Conservation (phyloP, 1,140 invertebrate species). For the Apis dorsata region DNA sequence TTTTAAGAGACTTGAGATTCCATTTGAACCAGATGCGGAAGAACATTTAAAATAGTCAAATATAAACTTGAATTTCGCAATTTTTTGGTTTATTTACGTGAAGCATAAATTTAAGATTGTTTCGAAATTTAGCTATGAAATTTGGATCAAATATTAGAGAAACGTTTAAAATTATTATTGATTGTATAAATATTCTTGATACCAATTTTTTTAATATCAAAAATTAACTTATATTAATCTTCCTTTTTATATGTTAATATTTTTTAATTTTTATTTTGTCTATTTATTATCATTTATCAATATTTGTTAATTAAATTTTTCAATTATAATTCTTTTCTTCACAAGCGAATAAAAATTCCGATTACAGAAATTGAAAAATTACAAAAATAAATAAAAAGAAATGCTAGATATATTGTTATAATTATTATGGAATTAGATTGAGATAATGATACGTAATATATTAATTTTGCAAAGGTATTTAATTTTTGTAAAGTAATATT, state of each 20-base stretch:
- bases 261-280: no score
- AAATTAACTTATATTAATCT: no score
- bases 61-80: neutral
- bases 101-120: neutral
- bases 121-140: neutral
- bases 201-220: no score
- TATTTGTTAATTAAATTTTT: no score
- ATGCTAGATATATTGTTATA: no score
- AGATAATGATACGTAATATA: neutral
- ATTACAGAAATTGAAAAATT: no score
- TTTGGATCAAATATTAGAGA: neutral
- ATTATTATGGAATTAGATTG: neutral
- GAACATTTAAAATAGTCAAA: neutral
- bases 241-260: no score
- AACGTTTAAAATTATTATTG: neutral
- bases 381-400: no score
- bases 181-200: no score
- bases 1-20: constrained; percentile 4
- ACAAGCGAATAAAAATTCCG: no score
- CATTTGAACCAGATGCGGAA: neutral
- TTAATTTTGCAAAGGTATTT: neutral
- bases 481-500: neutral
- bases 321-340: no score
- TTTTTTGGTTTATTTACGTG: neutral
- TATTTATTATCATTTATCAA: no score